Evolutionary conservation across 2,113 vertebrate genomes (phyloP), one percentile per base, ranked within the genome.

Genomic region (Felis chaus): DNA sequence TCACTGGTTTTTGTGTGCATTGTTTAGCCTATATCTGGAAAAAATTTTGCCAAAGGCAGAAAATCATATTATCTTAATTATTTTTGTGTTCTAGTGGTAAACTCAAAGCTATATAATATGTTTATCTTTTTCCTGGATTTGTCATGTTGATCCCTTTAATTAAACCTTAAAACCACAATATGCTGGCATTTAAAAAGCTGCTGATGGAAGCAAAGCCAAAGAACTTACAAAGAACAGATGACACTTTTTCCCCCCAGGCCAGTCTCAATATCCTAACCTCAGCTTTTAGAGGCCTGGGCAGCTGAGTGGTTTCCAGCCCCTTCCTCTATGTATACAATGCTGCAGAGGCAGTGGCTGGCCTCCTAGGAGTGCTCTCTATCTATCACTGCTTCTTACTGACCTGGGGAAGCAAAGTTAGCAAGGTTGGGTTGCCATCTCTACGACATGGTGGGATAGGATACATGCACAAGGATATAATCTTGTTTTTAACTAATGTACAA

Each of bases 61-160:
- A 96, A 96, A 94, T 95, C 36, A 97, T 96, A 95, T 97, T 87
- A 90, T 92, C 90, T 85, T 95, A 94, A 97, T 95, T 97, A 97
- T 96, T 97, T 97, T 93, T 61, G 76, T 84, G n/a, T 96, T 95
- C 80, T 90, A 50, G 76, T 94, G 81, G 73, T 97, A 97, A 97
- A 96, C 81, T 31, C 45, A 97, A 96, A 97, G 88, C 84, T n/a
- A 48, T 73, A 27, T 97, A 95, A 96, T 97, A 91, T 88, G 87
- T 83, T 96, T 96, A 97, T 96, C 74, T 96, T 95, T 96, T 95
- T 71, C 81, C 27, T 53, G 84, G 91, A 97, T 98, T 98, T 97
- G 92, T 97, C 95, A 84, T 73, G 95, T 91, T 97, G 97, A 98
- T 98, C 97, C 81, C 65, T 96, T 97, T 98, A 97, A 97, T 98